phyloP scores from a whole-genome alignment of 2,888 invertebrate genomes.

The Dascillus cervinus region DNA sequence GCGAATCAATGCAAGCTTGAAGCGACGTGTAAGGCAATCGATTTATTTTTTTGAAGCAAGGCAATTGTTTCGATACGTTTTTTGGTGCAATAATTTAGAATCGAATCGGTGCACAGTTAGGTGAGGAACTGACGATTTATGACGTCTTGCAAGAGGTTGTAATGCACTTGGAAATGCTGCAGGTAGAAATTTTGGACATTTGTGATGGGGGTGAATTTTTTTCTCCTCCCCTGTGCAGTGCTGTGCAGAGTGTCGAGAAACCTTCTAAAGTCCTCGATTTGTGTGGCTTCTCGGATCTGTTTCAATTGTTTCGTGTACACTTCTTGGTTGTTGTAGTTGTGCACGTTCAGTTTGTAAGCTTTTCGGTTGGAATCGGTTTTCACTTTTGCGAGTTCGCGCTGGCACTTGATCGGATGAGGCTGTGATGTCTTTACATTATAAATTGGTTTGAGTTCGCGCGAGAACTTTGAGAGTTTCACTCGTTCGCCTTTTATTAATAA shows the following conservation, averaged over 20 bases:
- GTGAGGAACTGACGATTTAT: no score
- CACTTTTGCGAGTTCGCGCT: conserved; percentile 7
- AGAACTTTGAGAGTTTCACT: conserved; percentile 9
- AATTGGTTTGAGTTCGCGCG: conserved; percentile 9
- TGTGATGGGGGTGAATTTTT: conserved; percentile 25
- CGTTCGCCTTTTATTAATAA: conserved; percentile 10
- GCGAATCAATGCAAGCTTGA: no score
- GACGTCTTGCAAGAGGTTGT: conserved; percentile 9
- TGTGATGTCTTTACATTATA: conserved; percentile 10
- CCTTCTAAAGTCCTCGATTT: conserved; percentile 55
- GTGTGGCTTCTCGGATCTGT: conserved; percentile 53
- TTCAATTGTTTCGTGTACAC: conserved; percentile 34
- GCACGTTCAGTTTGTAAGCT: conserved; percentile 32
- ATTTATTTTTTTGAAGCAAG: no score
- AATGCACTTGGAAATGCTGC: conserved; percentile 13
- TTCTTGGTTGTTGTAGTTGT: conserved; percentile 24
- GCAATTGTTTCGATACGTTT: conserved; percentile 1
- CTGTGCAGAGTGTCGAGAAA: conserved; percentile 49
- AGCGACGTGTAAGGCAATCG: no score
- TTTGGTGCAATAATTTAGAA: no score
- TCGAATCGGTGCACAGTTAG: no score
- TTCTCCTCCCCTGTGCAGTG: conserved; percentile 49
- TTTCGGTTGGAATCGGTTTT: conserved; percentile 9
- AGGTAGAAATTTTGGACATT: conserved; percentile 20
- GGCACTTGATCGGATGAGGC: conserved; percentile 1